Base-by-base conservation (phyloP, 1,140 invertebrate genomes). In the Samia ricini region DNA sequence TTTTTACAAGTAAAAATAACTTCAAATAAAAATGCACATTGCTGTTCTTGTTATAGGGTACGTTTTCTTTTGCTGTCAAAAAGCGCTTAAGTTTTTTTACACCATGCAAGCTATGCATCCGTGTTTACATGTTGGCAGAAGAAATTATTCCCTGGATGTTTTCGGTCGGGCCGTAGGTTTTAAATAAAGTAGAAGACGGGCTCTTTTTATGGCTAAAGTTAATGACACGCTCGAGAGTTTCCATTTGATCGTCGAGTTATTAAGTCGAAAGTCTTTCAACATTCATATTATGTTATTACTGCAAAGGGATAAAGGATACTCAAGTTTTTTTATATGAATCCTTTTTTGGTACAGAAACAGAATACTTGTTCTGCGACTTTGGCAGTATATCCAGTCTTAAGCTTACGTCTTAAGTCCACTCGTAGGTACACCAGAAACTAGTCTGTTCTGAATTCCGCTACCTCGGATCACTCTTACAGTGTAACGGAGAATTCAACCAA, bases 91-190 rank as follows among this genome's bases (percentile, higher is more conserved):
- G 54, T 59, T 19, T 36, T 61, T 65, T 33, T 58, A 19, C 22
- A 23, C 21, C 1, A 6, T 54, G 21, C 15, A 42, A n/a, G 10
- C 48, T 52, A 29, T 58, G 64, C 60, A 71, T 74, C 66, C 71
- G 76, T 81, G 83, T 82, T 80, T 82, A 82, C 70, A 79, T 76
- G 74, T 77, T 74, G 70, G 73, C 64, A 73, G 70, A 73, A 76
- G 72, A 77, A 83, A 81, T 82, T 78, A 81, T 79, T 81, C 73
- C 69, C 73, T 74, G 68, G 68, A 74, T 72, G 67, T 68, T 67
- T 71, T 74, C 66, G 68, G 69, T 73, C 66, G 66, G 71, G 65
- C 66, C 52, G 68, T 65, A 66, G 60, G 68, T 74, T 75, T 79
- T 77, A 79, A 79, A 77, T 79, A 77, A 76, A 70, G 61, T 54